Base-by-base conservation (phyloP, 92 coral and sea anemone species). In the Plumapathes pennacea region DNA sequence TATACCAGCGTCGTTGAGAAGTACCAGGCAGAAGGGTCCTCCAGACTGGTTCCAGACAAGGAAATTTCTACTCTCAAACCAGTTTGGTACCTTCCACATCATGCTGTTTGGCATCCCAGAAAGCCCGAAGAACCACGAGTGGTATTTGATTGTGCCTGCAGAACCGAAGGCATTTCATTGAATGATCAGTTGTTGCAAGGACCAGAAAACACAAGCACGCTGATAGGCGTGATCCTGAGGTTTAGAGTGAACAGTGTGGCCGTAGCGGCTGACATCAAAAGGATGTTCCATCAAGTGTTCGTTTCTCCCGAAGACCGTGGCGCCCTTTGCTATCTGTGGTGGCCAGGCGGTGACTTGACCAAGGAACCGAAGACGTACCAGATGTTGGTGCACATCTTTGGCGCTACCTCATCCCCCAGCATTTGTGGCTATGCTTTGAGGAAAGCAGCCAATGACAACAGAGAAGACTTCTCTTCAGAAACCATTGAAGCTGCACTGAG, bases 31-130 rank as follows among this genome's bases (percentile, higher is more conserved):
- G 74, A 81, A 45, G 78, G 88, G 36, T 73, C 85, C 12, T 78
- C 74, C 28, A 38, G 81, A 47, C 41, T 27, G 32, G 84, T 80
- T 12, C 67, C 80, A 0, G 63, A 57, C 3, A 77, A 85, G 47
- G 82, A 69, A 49, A 50, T 60, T 29, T 54, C 71, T 1, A 46
- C 51, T 17, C 65, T 72, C n/a, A 59, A 64, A 21, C 85, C 81
- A 25, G 62, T 77, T 32, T 84, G 81, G 90, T 84, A 84, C 51
- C 84, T 84, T 17, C 85, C 85, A 1, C 90, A 77, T 46, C 90
- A 77, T 32, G 72, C 81, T 26, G 76, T 83, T 22, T 61, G 62
- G 54, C 88, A 81, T 14, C 88, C 88, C 10, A 60, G 82, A 47
- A 77, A 77, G 42, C 81, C 83, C 0, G 63, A 68, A 9, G 77